phyloP scores from a whole-genome alignment of 2,797 vertebrate species.

The Pseudochromis fuscus region DNA sequence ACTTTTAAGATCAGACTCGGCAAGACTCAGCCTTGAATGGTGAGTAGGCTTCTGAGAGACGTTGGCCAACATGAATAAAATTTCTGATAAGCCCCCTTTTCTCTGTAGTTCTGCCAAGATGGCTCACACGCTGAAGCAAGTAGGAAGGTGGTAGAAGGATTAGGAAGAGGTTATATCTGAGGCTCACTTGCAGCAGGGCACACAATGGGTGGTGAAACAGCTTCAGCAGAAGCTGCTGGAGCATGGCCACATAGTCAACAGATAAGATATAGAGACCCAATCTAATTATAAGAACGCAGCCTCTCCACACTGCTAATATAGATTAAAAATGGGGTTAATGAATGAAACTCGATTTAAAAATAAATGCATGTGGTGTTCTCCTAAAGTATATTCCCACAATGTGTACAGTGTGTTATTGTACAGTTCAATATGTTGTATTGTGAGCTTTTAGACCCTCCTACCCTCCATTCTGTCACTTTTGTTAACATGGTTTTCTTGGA shows the following conservation, averaged over 20 bases:
- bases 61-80: constrained; percentile 54
- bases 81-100: constrained; percentile 65
- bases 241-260: constrained; percentile 43
- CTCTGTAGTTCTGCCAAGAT: constrained; percentile 77
- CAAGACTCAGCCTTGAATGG: constrained; percentile 43
- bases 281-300: constrained; percentile 38
- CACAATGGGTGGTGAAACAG: constrained; percentile 31
- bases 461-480: constrained; percentile 56
- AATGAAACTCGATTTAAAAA: constrained; percentile 31
- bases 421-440: constrained; percentile 7
- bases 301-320: constrained; percentile 21
- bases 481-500: constrained; percentile 69
- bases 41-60: constrained; percentile 49
- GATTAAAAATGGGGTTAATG: constrained; percentile 29
- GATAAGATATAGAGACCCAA: constrained; percentile 42
- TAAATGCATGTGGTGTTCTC: constrained; percentile 1
- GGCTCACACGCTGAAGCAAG: constrained; percentile 57
- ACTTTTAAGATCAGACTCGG: constrained; percentile 44
- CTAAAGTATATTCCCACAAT: constrained; percentile 9
- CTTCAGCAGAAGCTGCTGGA: constrained; percentile 64
- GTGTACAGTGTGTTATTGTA: constrained; percentile 22
- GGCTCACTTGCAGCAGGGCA: constrained; percentile 51
- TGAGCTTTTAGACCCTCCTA: constrained; percentile 1
- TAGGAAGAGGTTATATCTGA: constrained; percentile 67
- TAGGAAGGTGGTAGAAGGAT: constrained; percentile 64